Base-by-base conservation (phyloP, 1,140 invertebrate genomes). In the Drosophila erecta region DNA sequence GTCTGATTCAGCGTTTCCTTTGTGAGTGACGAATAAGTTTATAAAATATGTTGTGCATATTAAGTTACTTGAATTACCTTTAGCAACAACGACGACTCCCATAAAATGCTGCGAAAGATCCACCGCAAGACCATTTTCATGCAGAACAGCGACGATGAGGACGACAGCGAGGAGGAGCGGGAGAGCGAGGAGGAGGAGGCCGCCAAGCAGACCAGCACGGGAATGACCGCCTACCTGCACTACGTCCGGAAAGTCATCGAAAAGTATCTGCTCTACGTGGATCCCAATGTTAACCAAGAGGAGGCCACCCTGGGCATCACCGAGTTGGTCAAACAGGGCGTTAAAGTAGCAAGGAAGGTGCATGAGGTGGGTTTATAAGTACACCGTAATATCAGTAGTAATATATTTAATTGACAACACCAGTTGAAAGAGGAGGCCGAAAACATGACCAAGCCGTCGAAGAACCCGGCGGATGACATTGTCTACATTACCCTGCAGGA, bases 1-100 rank as follows among this genome's bases (percentile, higher is more conserved):
- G 73, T 93, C 92, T 2, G 92, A 93, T 0, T 94, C 94, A 69
- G 94, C 95, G 5, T 94, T 96, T 80, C 95, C 95, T 17, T 95
- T 95, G 95, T 96, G 92, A 86, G 76, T 80, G 11, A 5, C 30
- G 2, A 30, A 10, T 8, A 8, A 2, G 30, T 8, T 30, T 30
- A 10, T 2, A 10, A 8, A 30, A 30, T 10, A 30, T 3, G 8
- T 30, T 10, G 2, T 3, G 10, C 10, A 3, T 30, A 2, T 30
- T 3, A 30, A 20, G 8, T 20, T 2, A 24, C 22, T 4, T 4
- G 30, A 30, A 30, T 30, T 4, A 24, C 2, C 1, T 14, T 24
- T n/a, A 92, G 79, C 57, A 93, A 92, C 65, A 92, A 91, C 30
- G 91, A 92, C 43, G 89, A 92, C 37, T 62, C 79, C 1, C 85